phyloP scores from a whole-genome alignment of 2,113 vertebrate genomes.

The Onychostoma macrolepis region DNA sequence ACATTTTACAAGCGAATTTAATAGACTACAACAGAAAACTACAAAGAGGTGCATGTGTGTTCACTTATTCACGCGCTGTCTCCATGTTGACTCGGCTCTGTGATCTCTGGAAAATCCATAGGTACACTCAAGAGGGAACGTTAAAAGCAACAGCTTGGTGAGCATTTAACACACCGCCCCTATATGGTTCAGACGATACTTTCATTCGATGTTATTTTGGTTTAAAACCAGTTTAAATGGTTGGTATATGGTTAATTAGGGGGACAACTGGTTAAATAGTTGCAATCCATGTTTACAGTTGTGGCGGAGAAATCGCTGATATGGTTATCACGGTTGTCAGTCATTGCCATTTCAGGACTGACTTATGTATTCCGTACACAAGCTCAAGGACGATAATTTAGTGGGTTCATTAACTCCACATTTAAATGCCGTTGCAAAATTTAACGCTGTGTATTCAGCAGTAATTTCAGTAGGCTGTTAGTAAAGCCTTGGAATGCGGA shows the following conservation, averaged over 20 bases:
- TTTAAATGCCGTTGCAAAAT: background rate
- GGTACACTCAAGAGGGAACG: background rate
- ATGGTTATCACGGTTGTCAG: background rate
- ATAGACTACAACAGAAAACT: background rate
- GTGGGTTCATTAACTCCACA: background rate
- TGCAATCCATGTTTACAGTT: background rate
- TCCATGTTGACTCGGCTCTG: background rate
- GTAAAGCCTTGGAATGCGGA: background rate
- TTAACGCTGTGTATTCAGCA: background rate
- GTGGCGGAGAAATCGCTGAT: background rate
- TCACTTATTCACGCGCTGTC: background rate
- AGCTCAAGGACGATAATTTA: background rate
- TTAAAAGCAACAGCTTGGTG: background rate
- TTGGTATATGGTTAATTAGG: background rate
- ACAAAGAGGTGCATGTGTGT: background rate
- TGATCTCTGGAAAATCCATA: background rate
- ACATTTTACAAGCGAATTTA: background rate
- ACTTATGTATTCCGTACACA: background rate
- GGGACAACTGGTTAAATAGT: background rate
- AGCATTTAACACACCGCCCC: background rate
- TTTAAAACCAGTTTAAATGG: background rate
- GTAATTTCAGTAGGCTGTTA: background rate
- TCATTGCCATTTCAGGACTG: background rate
- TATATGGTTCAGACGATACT: background rate
- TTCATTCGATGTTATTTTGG: background rate